Evolutionary conservation across 1,140 invertebrate species (phyloP).

Genomic region (Radopholus similis): DNA sequence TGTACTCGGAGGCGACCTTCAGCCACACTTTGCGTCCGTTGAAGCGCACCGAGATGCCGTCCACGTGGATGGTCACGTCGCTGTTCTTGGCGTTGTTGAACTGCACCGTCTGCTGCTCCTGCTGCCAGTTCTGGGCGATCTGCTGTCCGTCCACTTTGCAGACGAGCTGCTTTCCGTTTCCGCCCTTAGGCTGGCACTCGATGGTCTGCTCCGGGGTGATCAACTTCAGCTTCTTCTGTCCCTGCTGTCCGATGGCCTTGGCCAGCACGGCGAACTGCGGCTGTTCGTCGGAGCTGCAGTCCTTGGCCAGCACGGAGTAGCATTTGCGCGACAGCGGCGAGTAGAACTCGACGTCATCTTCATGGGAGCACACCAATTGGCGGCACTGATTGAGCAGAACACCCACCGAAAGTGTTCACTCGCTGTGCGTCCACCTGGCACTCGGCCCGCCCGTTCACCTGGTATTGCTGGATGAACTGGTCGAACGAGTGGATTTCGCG

Average conservation of each 20-base stretch:
- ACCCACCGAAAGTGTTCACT: conserved; percentile 18
- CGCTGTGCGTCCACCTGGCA: conserved; percentile 17
- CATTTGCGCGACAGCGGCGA: conserved; percentile 16
- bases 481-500: background rate
- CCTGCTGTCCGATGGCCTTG: conserved; percentile 16
- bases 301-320: conserved; percentile 36
- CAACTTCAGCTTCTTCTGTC: conserved; percentile 26
- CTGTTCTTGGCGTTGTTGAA: conserved; percentile 18
- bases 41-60: conserved; percentile 23
- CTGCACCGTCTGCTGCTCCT: conserved; percentile 13
- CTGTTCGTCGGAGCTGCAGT: conserved; percentile 19
- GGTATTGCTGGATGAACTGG: background rate
- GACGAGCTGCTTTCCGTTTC: background rate
- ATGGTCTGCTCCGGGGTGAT: conserved; percentile 22
- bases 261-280: conserved; percentile 38
- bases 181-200: conserved; percentile 17
- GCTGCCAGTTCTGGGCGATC: background rate
- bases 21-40: conserved; percentile 25
- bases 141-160: conserved; percentile 19
- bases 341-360: conserved; percentile 18
- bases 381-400: background rate
- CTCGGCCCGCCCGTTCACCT: conserved; percentile 11
- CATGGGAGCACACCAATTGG: background rate
- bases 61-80: conserved; percentile 14
- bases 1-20: conserved; percentile 23